phyloP scores from a whole-genome alignment of 2,797 vertebrate species.

The Micromesistius poutassou region DNA sequence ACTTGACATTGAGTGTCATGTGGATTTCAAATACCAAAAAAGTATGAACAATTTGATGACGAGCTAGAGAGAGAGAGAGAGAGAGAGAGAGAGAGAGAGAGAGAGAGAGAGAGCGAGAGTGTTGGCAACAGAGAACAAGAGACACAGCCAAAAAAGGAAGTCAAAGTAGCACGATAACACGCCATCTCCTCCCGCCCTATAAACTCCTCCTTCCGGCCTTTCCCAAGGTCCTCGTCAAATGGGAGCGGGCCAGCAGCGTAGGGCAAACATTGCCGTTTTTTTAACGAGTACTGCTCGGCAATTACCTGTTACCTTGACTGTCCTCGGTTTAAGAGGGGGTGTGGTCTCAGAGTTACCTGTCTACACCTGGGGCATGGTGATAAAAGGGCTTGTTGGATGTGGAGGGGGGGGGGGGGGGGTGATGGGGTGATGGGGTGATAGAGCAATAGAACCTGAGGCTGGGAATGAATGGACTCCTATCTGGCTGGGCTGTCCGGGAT shows the following conservation, averaged over 20 bases:
- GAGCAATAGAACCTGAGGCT: too few relatives aligned
- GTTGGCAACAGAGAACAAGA: neutral
- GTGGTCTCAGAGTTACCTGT: constrained; percentile 85
- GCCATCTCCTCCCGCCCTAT: constrained; percentile 18
- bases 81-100: neutral
- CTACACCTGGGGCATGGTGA: constrained; percentile 75
- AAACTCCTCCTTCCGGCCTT: constrained; percentile 24
- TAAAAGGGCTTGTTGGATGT: constrained; percentile 68
- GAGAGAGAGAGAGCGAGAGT: neutral
- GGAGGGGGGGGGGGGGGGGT: constrained; percentile 41
- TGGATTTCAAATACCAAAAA: too few relatives aligned
- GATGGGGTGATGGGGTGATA: constrained; percentile 9
- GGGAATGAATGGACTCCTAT: neutral
- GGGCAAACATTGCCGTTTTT: constrained; percentile 75
- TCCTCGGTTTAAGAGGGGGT: constrained; percentile 75
- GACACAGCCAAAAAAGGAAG: neutral
- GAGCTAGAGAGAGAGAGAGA: neutral
- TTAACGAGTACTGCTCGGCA: constrained; percentile 69
- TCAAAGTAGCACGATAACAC: neutral
- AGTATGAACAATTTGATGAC: neutral
- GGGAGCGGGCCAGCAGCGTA: constrained; percentile 46
- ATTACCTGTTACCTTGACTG: constrained; percentile 84
- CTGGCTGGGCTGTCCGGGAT: too few relatives aligned
- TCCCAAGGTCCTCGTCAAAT: constrained; percentile 39
- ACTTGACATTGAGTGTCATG: too few relatives aligned